Base-by-base conservation (phyloP, 1,140 invertebrate species). In the Euglossa dilemma region DNA sequence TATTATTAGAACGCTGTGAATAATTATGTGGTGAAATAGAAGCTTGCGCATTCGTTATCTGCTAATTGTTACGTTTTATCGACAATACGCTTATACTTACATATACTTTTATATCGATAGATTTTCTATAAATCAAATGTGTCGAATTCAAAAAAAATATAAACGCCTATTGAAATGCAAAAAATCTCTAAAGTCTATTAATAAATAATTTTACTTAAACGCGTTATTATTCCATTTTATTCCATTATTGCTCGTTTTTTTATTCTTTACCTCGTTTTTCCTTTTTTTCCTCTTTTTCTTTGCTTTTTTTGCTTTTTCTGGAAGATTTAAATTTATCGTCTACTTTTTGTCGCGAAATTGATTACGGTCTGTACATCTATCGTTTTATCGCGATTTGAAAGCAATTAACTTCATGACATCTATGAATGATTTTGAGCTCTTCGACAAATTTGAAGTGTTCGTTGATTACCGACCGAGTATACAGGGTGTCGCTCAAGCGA, bases 381-480 rank as follows among this genome's bases (percentile, higher is more conserved):
- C 18, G 57, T 57, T 45, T 47, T 57, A 18, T 54, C 50, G 61
- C 20, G 25, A 67, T 25, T 36, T n/a, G 16, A 54, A 73, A 73
- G 63, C 77, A 89, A 88, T 89, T 88, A 89, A 59, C 59, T 89
- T 88, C 77, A 88, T 89, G 87, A 89, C 87, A 89, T 89, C 87
- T 89, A 85, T 89, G 87, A 54, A 89, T 89, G 84, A 89, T 84
- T 88, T 84, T 64, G 73, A 88, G 84, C 87, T 89, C 87, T 89
- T 88, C 84, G 80, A 89, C 47, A 72, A 75, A 85, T 86, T 88
- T 88, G 56, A 88, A 71, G 82, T 71, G 56, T 25, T 50, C 64
- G 72, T 52, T 28, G 57, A 77, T 88, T 87, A 88, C 84, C 87
- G 87, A 86, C 87, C 57, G 84, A 73, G 67, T 61, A 52, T 45